Evolutionary conservation across 2,113 vertebrate species (phyloP).

Genomic region (Cercocebus atys): DNA sequence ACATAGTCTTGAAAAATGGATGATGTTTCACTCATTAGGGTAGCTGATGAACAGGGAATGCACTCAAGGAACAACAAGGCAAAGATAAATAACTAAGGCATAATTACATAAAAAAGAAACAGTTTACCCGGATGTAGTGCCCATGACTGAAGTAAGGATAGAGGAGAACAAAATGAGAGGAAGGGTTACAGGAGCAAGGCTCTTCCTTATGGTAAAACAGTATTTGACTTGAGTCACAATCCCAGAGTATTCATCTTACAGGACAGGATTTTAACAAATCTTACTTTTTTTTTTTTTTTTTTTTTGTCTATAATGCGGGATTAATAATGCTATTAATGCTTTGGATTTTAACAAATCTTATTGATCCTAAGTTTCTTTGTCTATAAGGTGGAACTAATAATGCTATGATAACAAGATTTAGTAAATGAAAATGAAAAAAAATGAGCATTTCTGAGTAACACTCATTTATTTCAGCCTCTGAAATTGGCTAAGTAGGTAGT

Average conservation of each 20-base stretch:
- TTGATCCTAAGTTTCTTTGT: neutral
- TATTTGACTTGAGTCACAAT: neutral
- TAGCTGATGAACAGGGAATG: neutral
- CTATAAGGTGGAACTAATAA: neutral
- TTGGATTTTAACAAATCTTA: neutral
- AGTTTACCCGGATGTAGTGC: neutral
- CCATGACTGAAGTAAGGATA: neutral
- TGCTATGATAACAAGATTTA: neutral
- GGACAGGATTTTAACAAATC: neutral
- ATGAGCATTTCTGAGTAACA: neutral
- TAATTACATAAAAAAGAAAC: neutral
- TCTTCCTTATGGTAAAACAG: neutral
- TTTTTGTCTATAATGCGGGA: neutral
- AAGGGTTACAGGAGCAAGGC: neutral
- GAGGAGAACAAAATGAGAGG: neutral
- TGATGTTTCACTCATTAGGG: neutral
- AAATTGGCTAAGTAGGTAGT: accelerated
- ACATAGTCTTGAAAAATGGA: neutral
- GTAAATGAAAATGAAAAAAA: neutral
- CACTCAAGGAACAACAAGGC: neutral
- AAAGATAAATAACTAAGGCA: neutral
- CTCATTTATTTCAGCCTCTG: neutral
- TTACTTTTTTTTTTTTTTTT: neutral
- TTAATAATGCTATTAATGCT: too few relatives aligned
- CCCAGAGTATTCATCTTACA: neutral